Percentiles rank a stretch among this genome's conserved stretches.
Conservation (phyloP, 2,113 vertebrate species). For the Prochilodus magdalenae region DNA sequence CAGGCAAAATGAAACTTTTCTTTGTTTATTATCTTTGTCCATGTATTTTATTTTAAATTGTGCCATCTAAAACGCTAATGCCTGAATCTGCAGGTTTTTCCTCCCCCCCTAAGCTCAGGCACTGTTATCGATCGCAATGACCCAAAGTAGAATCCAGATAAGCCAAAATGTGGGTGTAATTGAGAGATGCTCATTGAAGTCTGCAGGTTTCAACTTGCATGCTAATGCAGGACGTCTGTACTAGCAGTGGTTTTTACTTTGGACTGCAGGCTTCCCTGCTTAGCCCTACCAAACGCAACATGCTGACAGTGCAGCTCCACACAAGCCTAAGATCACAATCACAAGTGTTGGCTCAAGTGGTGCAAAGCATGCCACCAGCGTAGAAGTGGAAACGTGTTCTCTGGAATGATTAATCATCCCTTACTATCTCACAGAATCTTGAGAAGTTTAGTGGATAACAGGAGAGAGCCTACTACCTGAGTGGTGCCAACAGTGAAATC, state of each 20-base stretch:
- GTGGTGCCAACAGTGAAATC: too few species aligned
- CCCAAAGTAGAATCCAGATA: slow-evolving; percentile 25
- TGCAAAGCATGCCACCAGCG: too few species aligned
- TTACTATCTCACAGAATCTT: too few species aligned
- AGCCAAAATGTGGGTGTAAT: slow-evolving; percentile 41
- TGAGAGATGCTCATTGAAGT: slow-evolving; percentile 40
- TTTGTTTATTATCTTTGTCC: too few species aligned
- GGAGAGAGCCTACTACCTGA: not conserved
- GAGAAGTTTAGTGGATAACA: not conserved
- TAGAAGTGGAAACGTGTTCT: too few species aligned
- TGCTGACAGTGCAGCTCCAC: too few species aligned
- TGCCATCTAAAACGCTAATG: slow-evolving; percentile 17
- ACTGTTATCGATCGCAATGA: slow-evolving; percentile 36
- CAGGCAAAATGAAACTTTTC: not conserved
- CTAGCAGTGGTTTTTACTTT: slow-evolving; percentile 12
- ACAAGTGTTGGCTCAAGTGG: not conserved
- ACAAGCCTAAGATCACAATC: too few species aligned
- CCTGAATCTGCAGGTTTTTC: slow-evolving; percentile 33
- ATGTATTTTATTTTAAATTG: not conserved
- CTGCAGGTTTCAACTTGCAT: slow-evolving; percentile 43
- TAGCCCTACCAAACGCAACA: not conserved
- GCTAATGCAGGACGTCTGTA: slow-evolving; percentile 20
- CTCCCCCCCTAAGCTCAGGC: slow-evolving; percentile 2
- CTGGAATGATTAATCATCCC: too few species aligned
- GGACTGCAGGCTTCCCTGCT: slow-evolving; percentile 9